Evolutionary conservation across 2,113 vertebrate genomes (phyloP).

Genomic region (Columbina picui): DNA sequence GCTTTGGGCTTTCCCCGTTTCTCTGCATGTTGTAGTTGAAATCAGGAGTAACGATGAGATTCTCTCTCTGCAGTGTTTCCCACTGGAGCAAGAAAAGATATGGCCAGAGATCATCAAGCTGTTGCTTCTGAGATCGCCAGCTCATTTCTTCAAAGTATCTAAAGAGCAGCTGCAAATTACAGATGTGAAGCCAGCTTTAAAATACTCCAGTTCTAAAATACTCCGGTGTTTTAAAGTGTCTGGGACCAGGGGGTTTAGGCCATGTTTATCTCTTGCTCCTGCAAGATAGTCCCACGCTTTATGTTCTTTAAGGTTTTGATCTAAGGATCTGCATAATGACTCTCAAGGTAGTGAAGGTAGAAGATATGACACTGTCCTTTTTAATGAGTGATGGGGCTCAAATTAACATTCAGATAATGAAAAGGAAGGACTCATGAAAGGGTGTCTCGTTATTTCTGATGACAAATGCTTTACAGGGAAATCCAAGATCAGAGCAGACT

Average conservation of each 20-base stretch:
- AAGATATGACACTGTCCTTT: neutral
- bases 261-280: neutral
- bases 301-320: neutral
- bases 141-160: neutral
- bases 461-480: constrained; percentile 6
- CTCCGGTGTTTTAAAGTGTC: neutral
- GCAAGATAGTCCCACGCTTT: neutral
- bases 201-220: neutral
- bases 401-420: constrained; percentile 17
- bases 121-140: neutral
- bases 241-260: neutral
- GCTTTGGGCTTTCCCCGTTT: neutral
- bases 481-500: constrained; percentile 39
- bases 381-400: constrained; percentile 15
- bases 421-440: constrained; percentile 5
- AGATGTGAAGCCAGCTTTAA: neutral
- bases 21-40: rapidly evolving
- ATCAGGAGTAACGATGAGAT: neutral
- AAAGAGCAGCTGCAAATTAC: neutral
- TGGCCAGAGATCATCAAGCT: neutral
- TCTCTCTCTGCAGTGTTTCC: neutral
- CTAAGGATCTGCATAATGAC: neutral
- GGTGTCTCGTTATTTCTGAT: constrained; percentile 42
- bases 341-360: neutral
- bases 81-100: neutral